These are phyloP conservation scores for Uria aalge DNA, from an alignment of 2,113 vertebrate species.

Conservation along the genomic window DNA sequence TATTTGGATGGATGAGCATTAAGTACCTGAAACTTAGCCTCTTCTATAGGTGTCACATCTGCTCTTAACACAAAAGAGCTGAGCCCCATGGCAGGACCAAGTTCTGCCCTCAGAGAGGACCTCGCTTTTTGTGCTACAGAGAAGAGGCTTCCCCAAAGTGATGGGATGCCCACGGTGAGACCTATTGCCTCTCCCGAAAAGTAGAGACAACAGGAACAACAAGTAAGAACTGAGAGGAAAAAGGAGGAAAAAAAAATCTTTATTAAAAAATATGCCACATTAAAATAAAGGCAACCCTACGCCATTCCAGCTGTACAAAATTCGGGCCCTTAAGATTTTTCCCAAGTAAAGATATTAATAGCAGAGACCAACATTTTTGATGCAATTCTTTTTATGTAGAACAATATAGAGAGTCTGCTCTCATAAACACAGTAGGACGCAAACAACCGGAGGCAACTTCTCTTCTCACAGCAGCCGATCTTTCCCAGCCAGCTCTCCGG, in stretches of 20 bases:
- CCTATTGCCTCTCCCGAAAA: neutral
- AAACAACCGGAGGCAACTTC: conserved; percentile 7
- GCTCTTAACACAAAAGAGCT: neutral
- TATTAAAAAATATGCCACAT: neutral
- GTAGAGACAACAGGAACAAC: neutral
- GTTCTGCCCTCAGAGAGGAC: neutral
- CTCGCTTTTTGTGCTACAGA: neutral
- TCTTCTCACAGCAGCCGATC: neutral
- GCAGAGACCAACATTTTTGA: conserved; percentile 6
- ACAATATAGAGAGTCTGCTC: conserved; percentile 17
- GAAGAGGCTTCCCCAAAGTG: neutral
- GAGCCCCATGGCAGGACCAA: neutral
- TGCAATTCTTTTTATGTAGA: conserved; percentile 15
- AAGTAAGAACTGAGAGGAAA: neutral
- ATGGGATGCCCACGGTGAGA: neutral
- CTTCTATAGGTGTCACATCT: neutral
- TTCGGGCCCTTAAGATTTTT: neutral
- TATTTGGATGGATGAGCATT: neutral
- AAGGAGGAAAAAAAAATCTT: neutral
- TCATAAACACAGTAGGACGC: conserved; percentile 19
- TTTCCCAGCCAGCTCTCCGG: neutral
- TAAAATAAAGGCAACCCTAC: neutral
- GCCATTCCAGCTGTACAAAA: neutral
- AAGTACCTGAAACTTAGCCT: neutral
- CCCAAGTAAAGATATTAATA: conserved; percentile 32